Conservation (phyloP, 1,140 invertebrate genomes). For the Bemisia tabaci region DNA sequence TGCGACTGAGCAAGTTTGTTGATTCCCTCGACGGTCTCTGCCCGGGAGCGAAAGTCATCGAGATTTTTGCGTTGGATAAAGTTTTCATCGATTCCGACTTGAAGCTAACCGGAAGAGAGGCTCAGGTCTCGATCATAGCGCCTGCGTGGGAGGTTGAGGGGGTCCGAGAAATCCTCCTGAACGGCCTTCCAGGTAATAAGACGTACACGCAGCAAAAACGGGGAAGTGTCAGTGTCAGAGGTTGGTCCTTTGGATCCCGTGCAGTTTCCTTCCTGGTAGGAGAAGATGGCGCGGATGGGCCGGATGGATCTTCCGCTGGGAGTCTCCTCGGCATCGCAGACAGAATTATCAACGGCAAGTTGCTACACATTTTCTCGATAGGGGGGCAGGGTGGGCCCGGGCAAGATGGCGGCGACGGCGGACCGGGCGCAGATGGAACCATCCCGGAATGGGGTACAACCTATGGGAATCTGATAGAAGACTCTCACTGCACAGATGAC, state of each 20-base stretch:
- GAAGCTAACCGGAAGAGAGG: not conserved
- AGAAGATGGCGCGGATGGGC: not conserved
- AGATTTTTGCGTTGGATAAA: constrained; percentile 5
- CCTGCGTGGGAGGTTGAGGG: constrained; percentile 10
- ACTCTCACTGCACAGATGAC: too few relatives aligned
- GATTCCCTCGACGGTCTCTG: not conserved
- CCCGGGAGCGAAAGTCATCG: not conserved
- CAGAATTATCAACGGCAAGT: not conserved
- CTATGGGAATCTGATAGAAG: too few relatives aligned
- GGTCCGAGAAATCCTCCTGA: constrained; percentile 1
- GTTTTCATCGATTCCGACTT: constrained; percentile 7
- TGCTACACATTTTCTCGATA: constrained; percentile 2
- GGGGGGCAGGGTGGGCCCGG: not conserved
- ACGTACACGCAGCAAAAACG: not conserved
- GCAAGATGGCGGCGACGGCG: not conserved
- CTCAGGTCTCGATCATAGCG: constrained; percentile 2
- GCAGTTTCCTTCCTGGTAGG: too few relatives aligned
- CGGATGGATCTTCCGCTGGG: not conserved
- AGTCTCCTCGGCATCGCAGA: not conserved
- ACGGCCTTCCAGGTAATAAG: not conserved
- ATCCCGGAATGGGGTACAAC: too few relatives aligned
- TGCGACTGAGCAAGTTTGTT: not conserved
- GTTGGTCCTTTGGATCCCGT: too few relatives aligned
- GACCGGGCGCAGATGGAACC: not conserved
- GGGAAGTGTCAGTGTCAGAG: not conserved